phyloP scores from a whole-genome alignment of 2,113 vertebrate genomes.

The Aspidoscelis tigris region DNA sequence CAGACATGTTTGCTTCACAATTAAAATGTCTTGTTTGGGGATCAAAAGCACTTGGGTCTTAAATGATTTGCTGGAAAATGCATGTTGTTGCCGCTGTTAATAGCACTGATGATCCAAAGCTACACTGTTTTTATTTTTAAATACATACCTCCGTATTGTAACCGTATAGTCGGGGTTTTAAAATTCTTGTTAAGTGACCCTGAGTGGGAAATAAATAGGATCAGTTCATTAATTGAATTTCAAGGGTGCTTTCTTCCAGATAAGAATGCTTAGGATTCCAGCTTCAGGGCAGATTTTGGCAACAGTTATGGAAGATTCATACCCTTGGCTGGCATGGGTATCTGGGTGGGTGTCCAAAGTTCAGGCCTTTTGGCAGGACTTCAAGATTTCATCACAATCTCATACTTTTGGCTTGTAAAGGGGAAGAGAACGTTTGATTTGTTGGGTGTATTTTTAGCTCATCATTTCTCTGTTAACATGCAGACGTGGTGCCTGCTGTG shows the following conservation, averaged over 20 bases:
- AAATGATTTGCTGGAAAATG: not conserved
- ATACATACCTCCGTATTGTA: too few relatives aligned
- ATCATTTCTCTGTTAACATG: too few relatives aligned
- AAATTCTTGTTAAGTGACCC: too few relatives aligned
- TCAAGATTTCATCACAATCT: not conserved
- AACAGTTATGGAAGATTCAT: not conserved
- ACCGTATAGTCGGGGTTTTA: too few relatives aligned
- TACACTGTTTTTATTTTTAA: not conserved
- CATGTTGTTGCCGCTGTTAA: too few relatives aligned
- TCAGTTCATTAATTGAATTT: too few relatives aligned
- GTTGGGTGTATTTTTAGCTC: too few relatives aligned
- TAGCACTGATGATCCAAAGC: not conserved
- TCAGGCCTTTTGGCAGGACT: not conserved
- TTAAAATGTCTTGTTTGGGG: not conserved
- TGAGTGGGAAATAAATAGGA: too few relatives aligned
- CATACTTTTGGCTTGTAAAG: not conserved
- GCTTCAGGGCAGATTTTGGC: not conserved
- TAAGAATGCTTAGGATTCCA: not conserved
- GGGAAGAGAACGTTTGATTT: not conserved
- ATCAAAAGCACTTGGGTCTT: not conserved
- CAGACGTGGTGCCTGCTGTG: too few relatives aligned
- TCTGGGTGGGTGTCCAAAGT: not conserved
- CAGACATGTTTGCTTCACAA: not conserved
- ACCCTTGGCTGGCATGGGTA: not conserved
- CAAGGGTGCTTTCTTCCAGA: not conserved